Conservation (phyloP, 2,797 vertebrate species). For the Eulemur rubriventer region DNA sequence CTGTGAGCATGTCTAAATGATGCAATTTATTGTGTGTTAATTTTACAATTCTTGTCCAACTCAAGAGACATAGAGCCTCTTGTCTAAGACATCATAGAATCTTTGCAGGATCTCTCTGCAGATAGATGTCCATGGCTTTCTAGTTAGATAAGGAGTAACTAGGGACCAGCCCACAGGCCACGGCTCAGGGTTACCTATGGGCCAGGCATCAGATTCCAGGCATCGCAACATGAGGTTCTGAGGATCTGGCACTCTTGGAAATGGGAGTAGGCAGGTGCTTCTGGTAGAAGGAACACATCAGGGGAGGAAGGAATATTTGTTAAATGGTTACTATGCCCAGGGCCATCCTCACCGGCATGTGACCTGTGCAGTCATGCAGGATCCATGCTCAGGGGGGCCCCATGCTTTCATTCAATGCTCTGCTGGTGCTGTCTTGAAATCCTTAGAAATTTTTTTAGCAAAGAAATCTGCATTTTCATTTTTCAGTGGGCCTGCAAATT, state of each 20-base stretch:
- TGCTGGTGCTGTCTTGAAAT: not conserved
- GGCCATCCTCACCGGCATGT: accelerated
- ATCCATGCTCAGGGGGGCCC: not conserved
- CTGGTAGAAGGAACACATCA: no score
- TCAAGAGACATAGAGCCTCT: not conserved
- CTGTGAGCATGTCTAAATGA: not conserved
- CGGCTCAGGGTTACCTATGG: not conserved
- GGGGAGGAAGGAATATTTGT: not conserved
- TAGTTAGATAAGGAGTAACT: not conserved
- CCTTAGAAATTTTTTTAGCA: not conserved
- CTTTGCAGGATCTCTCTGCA: not conserved
- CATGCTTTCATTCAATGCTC: not conserved
- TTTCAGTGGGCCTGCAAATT: not conserved
- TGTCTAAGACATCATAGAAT: not conserved
- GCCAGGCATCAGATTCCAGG: not conserved
- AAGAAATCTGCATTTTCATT: not conserved
- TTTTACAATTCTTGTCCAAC: not conserved
- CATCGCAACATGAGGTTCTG: not conserved
- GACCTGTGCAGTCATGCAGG: no score
- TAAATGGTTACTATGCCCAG: not conserved
- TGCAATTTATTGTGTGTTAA: not conserved
- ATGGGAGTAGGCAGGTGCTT: not conserved
- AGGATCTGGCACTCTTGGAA: not conserved
- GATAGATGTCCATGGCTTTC: not conserved
- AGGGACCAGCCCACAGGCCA: not conserved